Base-by-base conservation (phyloP, 1,140 invertebrate species). In the Hirudo medicinalis region DNA sequence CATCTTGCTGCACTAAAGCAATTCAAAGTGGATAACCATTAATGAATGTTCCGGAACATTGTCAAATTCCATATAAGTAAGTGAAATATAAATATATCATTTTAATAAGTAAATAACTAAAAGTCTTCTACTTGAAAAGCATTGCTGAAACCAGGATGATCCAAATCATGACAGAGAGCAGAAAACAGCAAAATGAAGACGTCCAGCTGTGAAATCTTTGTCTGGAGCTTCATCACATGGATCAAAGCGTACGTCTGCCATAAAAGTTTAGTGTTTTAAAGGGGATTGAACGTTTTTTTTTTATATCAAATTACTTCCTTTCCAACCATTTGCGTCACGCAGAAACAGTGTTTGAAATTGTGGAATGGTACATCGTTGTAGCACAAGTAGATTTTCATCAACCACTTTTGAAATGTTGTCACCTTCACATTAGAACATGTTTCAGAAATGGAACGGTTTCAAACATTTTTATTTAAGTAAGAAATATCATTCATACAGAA, bases 261-360 rank as follows among this genome's bases (percentile, higher is more conserved):
- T 74, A 76, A 54, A 71, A 74, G 53, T 75, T 73, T 72, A 67
- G 2, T 63, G 3, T 63, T 63, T 22, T 15, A 22, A 69, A 69
- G 20, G 1, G 36, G n/a, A 6, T 32, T 32, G 29, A 63, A 63
- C 4, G 29, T 11, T 63, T 63, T 63, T 11, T 63, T 63, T 63
- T 19, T 4, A 15, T 15, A n/a, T 63, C 4, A 13, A 1, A 19
- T 22, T 5, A 63, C 0, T 2, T 15, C 9, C 20, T 69, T 40
- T 75, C 86, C 86, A 82, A 91, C 90, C 91, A 92, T 92, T 85
- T 92, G 91, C 67, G 90, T 87, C 54, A 92, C 91, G 84, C 90
- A 91, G 81, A 92, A 92, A 79, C 89, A 90, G 78, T 92, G 91
- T 75, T 90, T 86, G 81, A 92, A 92, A 84, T 92, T 92, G 80